Evolutionary conservation across 2,113 vertebrate genomes (phyloP).

Genomic region (Ia io): DNA sequence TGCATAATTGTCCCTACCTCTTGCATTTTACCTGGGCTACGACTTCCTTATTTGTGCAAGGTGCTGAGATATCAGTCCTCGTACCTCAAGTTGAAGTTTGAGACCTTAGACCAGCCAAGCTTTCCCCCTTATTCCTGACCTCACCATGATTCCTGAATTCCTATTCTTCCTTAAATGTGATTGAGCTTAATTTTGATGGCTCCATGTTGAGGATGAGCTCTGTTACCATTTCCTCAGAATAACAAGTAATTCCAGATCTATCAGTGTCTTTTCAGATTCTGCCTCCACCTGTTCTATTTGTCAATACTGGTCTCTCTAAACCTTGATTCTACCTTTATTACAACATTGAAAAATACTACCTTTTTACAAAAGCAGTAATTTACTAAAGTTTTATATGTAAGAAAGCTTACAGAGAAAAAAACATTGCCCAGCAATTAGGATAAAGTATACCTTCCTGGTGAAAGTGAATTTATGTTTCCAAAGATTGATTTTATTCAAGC

Average conservation of each 20-base stretch:
- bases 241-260: not conserved
- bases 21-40: not conserved
- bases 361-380: constrained; percentile 16
- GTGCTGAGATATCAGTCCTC: not conserved
- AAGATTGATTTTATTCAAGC: constrained; percentile 3
- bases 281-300: not conserved
- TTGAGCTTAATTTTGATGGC: not conserved
- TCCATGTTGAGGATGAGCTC: not conserved
- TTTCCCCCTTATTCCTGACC: not conserved
- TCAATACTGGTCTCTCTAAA: not conserved
- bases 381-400: not conserved
- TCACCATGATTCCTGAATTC: not conserved
- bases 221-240: not conserved
- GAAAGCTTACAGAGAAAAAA: not conserved
- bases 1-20: not conserved
- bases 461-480: not conserved
- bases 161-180: not conserved
- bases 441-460: not conserved
- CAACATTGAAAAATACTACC: not conserved
- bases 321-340: not conserved
- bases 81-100: not conserved
- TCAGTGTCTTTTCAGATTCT: not conserved
- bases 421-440: not conserved
- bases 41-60: not conserved
- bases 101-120: not conserved